Evolutionary conservation across 2,113 vertebrate genomes (phyloP).

Genomic region (Orycteropus afer): DNA sequence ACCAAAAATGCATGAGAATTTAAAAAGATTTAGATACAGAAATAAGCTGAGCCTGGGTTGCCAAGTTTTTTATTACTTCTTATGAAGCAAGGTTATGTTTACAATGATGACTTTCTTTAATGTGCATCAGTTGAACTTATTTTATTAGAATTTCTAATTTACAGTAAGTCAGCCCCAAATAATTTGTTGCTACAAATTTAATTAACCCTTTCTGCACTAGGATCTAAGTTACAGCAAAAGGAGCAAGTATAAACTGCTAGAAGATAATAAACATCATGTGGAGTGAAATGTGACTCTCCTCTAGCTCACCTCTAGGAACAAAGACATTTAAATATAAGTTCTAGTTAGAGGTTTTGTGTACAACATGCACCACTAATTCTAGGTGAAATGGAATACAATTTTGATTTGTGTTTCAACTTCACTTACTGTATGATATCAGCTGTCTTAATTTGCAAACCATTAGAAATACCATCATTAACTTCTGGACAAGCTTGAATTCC

Average conservation of each 20-base stretch:
- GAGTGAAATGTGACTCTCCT: not conserved
- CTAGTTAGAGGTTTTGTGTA: not conserved
- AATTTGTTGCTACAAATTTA: constrained; percentile 58
- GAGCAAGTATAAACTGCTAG: not conserved
- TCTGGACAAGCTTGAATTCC: constrained; percentile 24
- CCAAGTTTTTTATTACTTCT: constrained; percentile 69
- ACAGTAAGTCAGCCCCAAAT: constrained; percentile 44
- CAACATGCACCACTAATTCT: constrained; percentile 19
- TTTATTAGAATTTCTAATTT: constrained; percentile 66
- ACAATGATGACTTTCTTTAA: constrained; percentile 65
- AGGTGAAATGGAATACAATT: not conserved
- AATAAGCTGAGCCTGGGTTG: constrained; percentile 53
- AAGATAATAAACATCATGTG: not conserved
- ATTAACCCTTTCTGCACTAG: constrained; percentile 36
- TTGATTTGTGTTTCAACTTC: not conserved
- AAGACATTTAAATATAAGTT: constrained; percentile 48
- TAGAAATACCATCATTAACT: not conserved
- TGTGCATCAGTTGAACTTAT: constrained; percentile 31
- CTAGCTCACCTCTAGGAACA: not conserved
- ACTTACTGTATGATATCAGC: not conserved
- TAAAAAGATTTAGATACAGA: constrained; percentile 50
- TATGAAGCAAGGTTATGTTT: constrained; percentile 70
- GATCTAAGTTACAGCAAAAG: not conserved
- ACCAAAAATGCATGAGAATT: constrained; percentile 63
- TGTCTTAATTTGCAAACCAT: constrained; percentile 39